Evolutionary conservation across 2,113 vertebrate genomes (phyloP).

Genomic region (Bufo gargarizans): DNA sequence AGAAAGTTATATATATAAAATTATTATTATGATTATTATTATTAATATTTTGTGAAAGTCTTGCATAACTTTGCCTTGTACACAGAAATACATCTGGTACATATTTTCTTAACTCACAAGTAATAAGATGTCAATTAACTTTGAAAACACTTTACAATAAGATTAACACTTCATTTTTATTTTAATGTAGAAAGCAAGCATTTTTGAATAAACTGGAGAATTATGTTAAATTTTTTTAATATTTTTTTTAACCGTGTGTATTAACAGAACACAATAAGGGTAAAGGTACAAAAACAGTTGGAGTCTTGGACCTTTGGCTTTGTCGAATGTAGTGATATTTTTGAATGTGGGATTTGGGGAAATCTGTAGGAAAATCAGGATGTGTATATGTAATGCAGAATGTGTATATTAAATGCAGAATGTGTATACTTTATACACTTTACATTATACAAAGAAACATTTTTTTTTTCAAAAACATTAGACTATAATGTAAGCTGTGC

Average conservation of each 20-base stretch:
- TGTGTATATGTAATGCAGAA: constrained; percentile 46
- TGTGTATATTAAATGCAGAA: constrained; percentile 53
- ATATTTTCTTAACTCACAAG: constrained; percentile 62
- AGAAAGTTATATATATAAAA: constrained; percentile 29
- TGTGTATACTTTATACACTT: constrained; percentile 28
- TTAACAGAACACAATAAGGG: neutral
- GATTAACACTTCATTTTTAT: constrained; percentile 39
- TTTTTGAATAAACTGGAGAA: constrained; percentile 32
- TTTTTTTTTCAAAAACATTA: constrained; percentile 2
- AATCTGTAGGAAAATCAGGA: constrained; percentile 15
- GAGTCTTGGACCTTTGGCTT: neutral
- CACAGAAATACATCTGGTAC: constrained; percentile 61
- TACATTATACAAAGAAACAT: neutral
- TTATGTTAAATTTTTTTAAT: neutral
- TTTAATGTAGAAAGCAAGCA: neutral
- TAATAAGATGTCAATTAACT: constrained; percentile 63
- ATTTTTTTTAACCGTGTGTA: neutral
- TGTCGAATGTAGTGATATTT: constrained; percentile 19
- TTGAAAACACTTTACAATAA: constrained; percentile 59
- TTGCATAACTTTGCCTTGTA: constrained; percentile 62
- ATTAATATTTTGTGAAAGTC: constrained; percentile 48
- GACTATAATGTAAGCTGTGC: constrained; percentile 27
- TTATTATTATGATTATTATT: neutral
- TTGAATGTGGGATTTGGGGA: neutral
- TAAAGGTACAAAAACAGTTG: neutral